Evolutionary conservation across 2,888 invertebrate genomes (phyloP), one percentile per base, ranked within the genome.

Genomic region (Empis stercorea): DNA sequence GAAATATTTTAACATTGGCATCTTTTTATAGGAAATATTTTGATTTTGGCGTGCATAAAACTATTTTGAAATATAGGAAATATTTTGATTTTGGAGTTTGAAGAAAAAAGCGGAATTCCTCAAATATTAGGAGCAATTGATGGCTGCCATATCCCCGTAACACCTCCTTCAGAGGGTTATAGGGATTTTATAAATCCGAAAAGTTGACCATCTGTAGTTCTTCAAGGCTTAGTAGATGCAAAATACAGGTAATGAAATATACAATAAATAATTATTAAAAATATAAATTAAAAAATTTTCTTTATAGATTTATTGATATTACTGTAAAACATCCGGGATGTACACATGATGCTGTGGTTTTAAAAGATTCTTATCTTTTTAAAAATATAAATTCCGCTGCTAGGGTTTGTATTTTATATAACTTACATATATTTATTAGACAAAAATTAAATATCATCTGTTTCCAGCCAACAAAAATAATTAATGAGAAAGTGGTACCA

Each of bases 151-250:
- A 46, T 42, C 10, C 46, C 42, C 3, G 23, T 42, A 13, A 16
- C 17, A 15, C 42, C 46, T 4, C 41, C 41, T 13, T 20, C 3
- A 5, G 36, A 46, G 14, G 34, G 46, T 14, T 42, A 46, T 16
- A 34, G 41, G 30, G 46, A 46, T 20, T 46, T 17, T 27, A 42
- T 36, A 17, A 46, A 46, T 38, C 38, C 30, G 30, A 45, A 45
- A 38, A 30, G 45, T 10, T 46, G 42, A 36, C 13, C 46, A 13
- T 46, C 46, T 39, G 13, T 46, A 15, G 42, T 46, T n/a, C 10
- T 46, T 5, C 46, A 46, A 46, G 46, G 20, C n/a, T 15, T 46
- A 11, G 27, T 46, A 2, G 46, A 46, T 42, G 17, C 15, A n/a
- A 11, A 15, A 23, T 40, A 40, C 15, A n/a, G 20, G 27, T 40